Evolutionary conservation across 2,797 vertebrate species (phyloP).

Genomic region (Enteromius radiatus): DNA sequence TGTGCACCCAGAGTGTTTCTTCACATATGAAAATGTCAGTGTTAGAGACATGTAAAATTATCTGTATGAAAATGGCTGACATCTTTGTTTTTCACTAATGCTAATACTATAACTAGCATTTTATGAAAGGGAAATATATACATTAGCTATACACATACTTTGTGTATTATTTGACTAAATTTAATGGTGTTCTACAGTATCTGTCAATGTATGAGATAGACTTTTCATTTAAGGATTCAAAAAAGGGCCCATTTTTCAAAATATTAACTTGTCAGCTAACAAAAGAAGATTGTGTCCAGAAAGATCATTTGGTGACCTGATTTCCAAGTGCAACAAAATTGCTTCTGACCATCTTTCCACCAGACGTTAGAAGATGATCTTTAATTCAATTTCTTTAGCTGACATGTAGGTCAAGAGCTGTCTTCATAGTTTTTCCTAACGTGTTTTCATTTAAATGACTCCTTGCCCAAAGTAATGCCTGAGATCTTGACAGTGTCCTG

Average conservation of each 20-base stretch:
- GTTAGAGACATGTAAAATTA: not conserved
- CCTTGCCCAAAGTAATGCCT: not conserved
- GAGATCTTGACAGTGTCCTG: not conserved
- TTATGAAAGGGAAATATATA: not conserved
- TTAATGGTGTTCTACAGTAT: too few species aligned
- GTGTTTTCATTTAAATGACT: not conserved
- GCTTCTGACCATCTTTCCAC: slow-evolving; percentile 22
- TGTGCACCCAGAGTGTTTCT: not conserved
- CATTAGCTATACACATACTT: not conserved
- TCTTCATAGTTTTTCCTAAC: not conserved
- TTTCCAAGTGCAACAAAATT: not conserved
- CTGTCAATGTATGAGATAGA: too few species aligned
- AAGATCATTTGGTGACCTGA: slow-evolving; percentile 31
- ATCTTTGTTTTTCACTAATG: not conserved
- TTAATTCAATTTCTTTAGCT: slow-evolving; percentile 13
- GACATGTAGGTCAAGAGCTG: slow-evolving; percentile 20
- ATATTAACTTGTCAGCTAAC: not conserved
- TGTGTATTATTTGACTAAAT: not conserved
- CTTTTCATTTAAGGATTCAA: not conserved
- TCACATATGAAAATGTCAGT: not conserved
- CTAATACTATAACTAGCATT: not conserved
- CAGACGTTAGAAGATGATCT: slow-evolving; percentile 6
- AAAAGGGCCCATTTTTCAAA: not conserved
- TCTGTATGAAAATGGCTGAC: not conserved
- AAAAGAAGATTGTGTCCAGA: not conserved